These are phyloP conservation scores for Poecilus cupreus DNA, from an alignment of 2,888 invertebrate species.

Conservation along the genomic window DNA sequence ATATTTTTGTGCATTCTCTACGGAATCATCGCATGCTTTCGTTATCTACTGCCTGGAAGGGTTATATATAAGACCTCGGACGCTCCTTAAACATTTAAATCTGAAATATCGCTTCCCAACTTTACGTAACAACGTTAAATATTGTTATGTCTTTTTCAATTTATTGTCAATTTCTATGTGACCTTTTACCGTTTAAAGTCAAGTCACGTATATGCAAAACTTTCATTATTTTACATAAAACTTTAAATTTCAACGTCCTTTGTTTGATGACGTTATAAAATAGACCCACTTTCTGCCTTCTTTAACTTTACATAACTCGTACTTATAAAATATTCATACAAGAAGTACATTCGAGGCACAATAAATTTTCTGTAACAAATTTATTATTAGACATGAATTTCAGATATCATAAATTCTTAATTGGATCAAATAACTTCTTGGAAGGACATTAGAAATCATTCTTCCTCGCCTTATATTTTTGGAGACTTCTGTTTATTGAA, in stretches of 20 bases:
- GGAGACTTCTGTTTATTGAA: too few species aligned
- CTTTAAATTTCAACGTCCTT: conserved; percentile 10
- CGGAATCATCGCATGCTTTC: not conserved
- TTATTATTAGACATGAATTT: too few species aligned
- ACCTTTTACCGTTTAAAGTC: not conserved
- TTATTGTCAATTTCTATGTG: not conserved
- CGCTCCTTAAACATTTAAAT: conserved; percentile 13
- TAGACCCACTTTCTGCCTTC: conserved; percentile 5
- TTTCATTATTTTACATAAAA: conserved; percentile 20
- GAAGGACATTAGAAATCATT: too few species aligned
- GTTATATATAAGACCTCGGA: not conserved
- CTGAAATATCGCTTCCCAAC: not conserved
- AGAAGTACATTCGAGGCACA: not conserved
- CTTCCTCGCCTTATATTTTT: too few species aligned
- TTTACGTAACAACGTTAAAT: not conserved
- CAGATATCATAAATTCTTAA: too few species aligned
- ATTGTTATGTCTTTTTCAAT: not conserved
- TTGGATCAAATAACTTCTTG: too few species aligned
- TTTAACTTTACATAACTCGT: not conserved
- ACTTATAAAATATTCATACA: conserved; percentile 26
- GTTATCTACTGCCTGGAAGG: not conserved
- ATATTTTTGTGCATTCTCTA: conserved; percentile 26
- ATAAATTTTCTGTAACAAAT: too few species aligned
- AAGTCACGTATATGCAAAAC: conserved; percentile 6
- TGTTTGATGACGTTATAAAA: not conserved